Evolutionary conservation across 2,797 vertebrate genomes (phyloP).

Genomic region (Microctenopoma stevenorrisi): DNA sequence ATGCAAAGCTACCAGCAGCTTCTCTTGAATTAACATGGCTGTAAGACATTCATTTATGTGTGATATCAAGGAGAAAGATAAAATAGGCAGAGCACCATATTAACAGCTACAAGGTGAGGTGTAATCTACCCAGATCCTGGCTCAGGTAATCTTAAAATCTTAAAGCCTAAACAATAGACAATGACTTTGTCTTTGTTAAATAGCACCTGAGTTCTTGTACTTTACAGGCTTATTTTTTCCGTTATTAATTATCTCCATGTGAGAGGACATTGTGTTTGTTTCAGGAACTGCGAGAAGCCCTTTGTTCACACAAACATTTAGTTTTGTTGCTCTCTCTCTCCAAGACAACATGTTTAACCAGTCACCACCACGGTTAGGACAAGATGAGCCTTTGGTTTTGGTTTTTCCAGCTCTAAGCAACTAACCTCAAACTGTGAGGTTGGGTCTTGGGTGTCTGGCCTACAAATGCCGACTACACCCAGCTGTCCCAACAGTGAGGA

Average conservation of each 20-base stretch:
- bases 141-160: conserved; percentile 9
- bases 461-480: conserved; percentile 59
- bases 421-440: conserved; percentile 60
- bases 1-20: background rate
- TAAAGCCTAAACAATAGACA: conserved; percentile 1
- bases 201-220: background rate
- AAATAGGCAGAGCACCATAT: conserved; percentile 5
- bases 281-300: background rate
- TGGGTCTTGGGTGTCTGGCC: conserved; percentile 64
- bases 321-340: conserved; percentile 12
- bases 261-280: background rate
- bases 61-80: background rate
- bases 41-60: background rate
- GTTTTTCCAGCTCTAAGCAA: conserved; percentile 27
- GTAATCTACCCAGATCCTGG: conserved; percentile 1
- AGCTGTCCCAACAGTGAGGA: conserved; percentile 73
- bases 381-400: background rate
- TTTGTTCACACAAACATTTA: background rate
- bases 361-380: background rate
- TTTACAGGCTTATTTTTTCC: background rate
- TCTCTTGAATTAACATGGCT: background rate
- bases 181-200: conserved; percentile 2
- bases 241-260: background rate
- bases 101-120: background rate
- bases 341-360: background rate